Evolutionary conservation across 1,140 invertebrate species (phyloP).

Genomic region (Papilio dardanus): DNA sequence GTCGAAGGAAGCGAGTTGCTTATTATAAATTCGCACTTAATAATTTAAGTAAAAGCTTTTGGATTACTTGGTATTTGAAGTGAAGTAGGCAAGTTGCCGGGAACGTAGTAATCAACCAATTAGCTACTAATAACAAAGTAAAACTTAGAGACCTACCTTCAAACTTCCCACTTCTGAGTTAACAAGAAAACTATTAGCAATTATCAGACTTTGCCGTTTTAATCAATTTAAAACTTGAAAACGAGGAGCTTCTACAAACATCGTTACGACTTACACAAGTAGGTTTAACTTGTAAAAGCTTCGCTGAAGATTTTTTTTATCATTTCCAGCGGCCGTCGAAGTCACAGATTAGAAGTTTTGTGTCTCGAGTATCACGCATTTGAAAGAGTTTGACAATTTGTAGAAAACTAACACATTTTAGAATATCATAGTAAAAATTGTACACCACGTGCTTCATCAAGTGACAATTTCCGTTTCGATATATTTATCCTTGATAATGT

Average conservation of each 20-base stretch:
- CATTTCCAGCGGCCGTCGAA: neutral
- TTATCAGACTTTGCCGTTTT: slow-evolving; percentile 72
- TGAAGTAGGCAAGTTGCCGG: slow-evolving; percentile 29
- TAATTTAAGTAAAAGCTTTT: slow-evolving; percentile 10
- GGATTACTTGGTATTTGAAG: slow-evolving; percentile 6
- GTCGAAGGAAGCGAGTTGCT: neutral
- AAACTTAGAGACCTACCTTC: slow-evolving; percentile 53
- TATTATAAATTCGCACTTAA: neutral
- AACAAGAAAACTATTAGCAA: slow-evolving; percentile 75
- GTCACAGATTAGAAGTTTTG: neutral
- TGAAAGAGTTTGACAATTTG: too few relatives aligned
- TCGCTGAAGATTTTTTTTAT: slow-evolving; percentile 21
- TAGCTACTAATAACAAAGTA: slow-evolving; percentile 51
- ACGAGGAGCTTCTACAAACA: slow-evolving; percentile 59
- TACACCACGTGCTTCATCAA: too few relatives aligned
- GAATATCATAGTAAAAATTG: too few relatives aligned
- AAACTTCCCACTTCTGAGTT: slow-evolving; percentile 58
- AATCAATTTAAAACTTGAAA: slow-evolving; percentile 72
- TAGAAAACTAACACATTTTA: too few relatives aligned
- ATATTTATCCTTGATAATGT: too few relatives aligned
- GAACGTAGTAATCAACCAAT: slow-evolving; percentile 51
- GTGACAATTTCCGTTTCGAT: too few relatives aligned
- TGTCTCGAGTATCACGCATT: neutral
- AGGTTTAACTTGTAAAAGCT: slow-evolving; percentile 31
- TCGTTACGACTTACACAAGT: slow-evolving; percentile 27